Base-by-base conservation (phyloP, 2,113 vertebrate species). In the Sceloporus undulatus region DNA sequence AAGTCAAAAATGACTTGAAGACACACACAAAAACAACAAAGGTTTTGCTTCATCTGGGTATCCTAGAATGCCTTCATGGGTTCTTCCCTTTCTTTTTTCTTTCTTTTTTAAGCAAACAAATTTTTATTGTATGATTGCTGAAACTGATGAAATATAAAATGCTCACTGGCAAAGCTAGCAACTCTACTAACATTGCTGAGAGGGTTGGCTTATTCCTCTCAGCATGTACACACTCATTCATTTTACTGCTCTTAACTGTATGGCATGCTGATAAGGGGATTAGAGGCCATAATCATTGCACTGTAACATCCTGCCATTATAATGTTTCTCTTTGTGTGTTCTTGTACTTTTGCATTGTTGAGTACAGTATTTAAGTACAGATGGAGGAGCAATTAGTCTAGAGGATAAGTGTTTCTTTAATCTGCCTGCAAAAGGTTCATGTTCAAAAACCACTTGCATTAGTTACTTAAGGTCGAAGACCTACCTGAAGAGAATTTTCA, bases 361-460 rank as follows among this genome's bases (percentile, higher is more conserved):
- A 70, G 54, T 66, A 34, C 3, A 18, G n/a, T 82, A 13, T 9
- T 29, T 52, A 82, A 71, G 79, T 16, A 42, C 85, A 29, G 71
- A 0, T 90, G 14, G 40, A 77, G 62, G 18, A 81, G 0, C 76
- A 74, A 91, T 85, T 92, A 38, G 52, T 90, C 68, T 34, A 71
- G n/a, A 89, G 79, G 48, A 8, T 27, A 90, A 79, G 76, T 85
- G 2, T 80, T 40, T 40, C n/a, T 70, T 59, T 89, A 91, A 90
- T 38, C 38, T 56, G 40, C 34, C 9, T 87, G 59, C 5, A 62
- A 38, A 34, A 86, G 77, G 65, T 13, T 29, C 56, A 56, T 76
- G 48, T 40, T 75, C 75, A 75, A 38, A 65, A 71, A 87, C 79
- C 19, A 0, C 3, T 71, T 25, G 76, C 71, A 59, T 77, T 9